These are phyloP conservation scores for Pseudochirops corinnae DNA, from an alignment of 2,797 vertebrate species.

Conservation along the genomic window DNA sequence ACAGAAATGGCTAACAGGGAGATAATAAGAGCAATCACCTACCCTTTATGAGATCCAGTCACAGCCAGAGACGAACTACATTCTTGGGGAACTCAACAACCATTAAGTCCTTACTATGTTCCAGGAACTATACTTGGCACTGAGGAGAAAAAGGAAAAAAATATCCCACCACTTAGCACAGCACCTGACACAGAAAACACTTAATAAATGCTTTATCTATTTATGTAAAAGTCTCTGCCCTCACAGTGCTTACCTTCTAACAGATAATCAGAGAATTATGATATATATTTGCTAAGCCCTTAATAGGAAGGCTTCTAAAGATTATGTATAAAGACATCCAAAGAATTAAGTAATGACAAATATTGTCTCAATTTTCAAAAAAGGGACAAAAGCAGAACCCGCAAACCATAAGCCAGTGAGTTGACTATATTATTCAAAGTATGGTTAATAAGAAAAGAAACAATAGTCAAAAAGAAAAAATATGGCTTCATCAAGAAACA, in stretches of 20 bases:
- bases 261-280: neutral
- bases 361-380: neutral
- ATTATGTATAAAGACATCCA: neutral
- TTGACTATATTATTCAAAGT: neutral
- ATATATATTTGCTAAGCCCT: neutral
- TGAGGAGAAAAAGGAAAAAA: neutral
- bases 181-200: neutral
- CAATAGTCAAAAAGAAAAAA: neutral
- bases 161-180: neutral
- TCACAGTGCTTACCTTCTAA: neutral
- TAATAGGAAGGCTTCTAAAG: neutral
- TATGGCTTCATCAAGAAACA: neutral
- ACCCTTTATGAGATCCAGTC: neutral
- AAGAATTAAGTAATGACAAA: neutral
- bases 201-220: neutral
- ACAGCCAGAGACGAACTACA: neutral
- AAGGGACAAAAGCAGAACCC: neutral
- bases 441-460: neutral
- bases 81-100: neutral
- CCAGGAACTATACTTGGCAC: neutral
- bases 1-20: neutral
- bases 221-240: neutral
- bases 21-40: neutral
- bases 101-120: neutral
- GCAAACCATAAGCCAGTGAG: neutral